These are phyloP conservation scores for Solenopsis invicta DNA, from an alignment of 1,140 invertebrate genomes.

Conservation along the genomic window DNA sequence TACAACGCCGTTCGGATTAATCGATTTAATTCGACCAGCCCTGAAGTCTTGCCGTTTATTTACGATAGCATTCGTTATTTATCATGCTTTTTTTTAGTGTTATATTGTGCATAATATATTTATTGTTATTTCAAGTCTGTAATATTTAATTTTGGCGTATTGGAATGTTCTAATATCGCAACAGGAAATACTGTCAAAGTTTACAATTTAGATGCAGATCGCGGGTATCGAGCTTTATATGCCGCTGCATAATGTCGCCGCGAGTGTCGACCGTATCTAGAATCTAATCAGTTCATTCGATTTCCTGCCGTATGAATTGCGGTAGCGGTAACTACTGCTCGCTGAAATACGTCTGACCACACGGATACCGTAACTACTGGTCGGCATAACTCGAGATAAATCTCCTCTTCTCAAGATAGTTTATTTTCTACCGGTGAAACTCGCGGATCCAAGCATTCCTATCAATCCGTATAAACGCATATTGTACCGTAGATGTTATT, in stretches of 20 bases:
- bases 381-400: constrained; percentile 36
- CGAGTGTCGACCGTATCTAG: constrained; percentile 39
- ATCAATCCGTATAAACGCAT: constrained; percentile 12
- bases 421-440: constrained; percentile 30
- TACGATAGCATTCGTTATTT: neutral
- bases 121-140: neutral
- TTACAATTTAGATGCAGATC: constrained; percentile 56
- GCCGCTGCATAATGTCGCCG: constrained; percentile 30
- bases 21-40: neutral
- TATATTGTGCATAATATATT: neutral
- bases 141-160: constrained; percentile 11
- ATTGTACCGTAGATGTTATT: neutral
- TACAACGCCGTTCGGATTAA: neutral
- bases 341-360: constrained; percentile 36
- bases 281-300: constrained; percentile 55
- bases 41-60: neutral
- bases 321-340: constrained; percentile 39
- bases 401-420: constrained; percentile 19
- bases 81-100: neutral
- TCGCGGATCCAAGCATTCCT: constrained; percentile 17
- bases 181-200: constrained; percentile 25
- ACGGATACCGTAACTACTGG: constrained; percentile 20
- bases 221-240: constrained; percentile 21
- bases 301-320: constrained; percentile 57
- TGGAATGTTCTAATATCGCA: neutral